Base-by-base conservation (phyloP, 2,113 vertebrate genomes). In the human (Homo sapiens) region DNA sequence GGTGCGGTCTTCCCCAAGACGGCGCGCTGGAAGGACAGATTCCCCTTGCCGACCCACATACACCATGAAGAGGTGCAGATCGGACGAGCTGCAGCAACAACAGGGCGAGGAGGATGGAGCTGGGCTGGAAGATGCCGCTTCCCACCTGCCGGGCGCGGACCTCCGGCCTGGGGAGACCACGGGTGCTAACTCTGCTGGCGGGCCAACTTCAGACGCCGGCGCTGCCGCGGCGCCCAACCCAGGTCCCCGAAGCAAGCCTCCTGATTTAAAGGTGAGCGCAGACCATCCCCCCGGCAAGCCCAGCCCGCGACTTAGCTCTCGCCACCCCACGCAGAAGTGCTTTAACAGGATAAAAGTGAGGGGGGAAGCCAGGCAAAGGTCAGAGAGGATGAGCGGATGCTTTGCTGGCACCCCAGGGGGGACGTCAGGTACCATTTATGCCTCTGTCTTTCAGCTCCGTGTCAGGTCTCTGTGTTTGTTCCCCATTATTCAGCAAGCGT, bases 21-120 rank as follows among this genome's bases (percentile, higher is more conserved):
- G 45, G 92, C 80, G 85, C 95, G 84, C 96, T 94, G 95, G 95
- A 97, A 98, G 97, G 97, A 93, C 97, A 84, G 90, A 90, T 38
- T 97, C 98, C 97, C 97, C 94, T 30, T 95, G 95, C 80, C 97
- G 97, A 98, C 98, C 97, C 97, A 96, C 80, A 88, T 61, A 96
- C 97, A 98, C 95, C 95, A 99, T 99, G 99, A 99, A 99, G 98
- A 98, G 99, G 97, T 99, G 98, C 97, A 98, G 98, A 76, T 99
- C 99, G 73, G 99, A 99, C 95, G 99, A 99, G 97, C 98, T 99
- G 97, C 98, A 93, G 98, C 98, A 98, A 93, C 98, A 78, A 97
- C 98, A 98, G 96, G 98, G 98, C 89, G 98, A 99, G 52, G 98
- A 99, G 93, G 99, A 99, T 97, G 98, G 97, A 48, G 96, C 96